Conservation (phyloP, 2,888 invertebrate species). For the Coelopa pilipes region DNA sequence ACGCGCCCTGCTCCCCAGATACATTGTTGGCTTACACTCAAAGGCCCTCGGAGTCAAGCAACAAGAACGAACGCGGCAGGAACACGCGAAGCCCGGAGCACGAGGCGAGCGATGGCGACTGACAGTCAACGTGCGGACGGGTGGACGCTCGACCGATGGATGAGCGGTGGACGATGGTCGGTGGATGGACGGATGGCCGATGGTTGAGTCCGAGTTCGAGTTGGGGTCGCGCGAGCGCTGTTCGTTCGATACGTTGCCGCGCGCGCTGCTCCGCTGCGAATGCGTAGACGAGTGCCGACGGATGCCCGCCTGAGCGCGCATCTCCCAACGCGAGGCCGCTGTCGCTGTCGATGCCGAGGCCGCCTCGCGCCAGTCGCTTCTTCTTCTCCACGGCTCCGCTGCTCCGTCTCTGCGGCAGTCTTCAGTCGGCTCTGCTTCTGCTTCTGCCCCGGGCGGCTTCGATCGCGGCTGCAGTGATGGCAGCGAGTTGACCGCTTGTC, state of each 20-base stretch:
- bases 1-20: no score
- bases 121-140: no score
- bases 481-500: neutral
- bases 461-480: neutral
- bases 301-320: constrained; percentile 20
- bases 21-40: constrained; percentile 12
- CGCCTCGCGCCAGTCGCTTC: neutral
- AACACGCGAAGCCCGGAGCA: no score
- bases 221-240: neutral
- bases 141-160: no score
- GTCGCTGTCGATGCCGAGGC: neutral
- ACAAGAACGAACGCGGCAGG: no score
- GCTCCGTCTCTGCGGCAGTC: neutral
- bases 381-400: neutral
- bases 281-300: constrained; percentile 43
- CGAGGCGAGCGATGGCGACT: no score
- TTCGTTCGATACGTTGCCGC: constrained; percentile 19
- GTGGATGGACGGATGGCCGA: no score
- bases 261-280: constrained; percentile 47
- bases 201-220: no score
- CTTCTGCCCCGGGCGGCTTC: no score
- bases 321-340: constrained; percentile 1
- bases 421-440: no score
- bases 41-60: constrained; percentile 11
- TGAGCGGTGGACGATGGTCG: no score